phyloP scores from a whole-genome alignment of 2,113 vertebrate species.

The Hypomesus transpacificus region DNA sequence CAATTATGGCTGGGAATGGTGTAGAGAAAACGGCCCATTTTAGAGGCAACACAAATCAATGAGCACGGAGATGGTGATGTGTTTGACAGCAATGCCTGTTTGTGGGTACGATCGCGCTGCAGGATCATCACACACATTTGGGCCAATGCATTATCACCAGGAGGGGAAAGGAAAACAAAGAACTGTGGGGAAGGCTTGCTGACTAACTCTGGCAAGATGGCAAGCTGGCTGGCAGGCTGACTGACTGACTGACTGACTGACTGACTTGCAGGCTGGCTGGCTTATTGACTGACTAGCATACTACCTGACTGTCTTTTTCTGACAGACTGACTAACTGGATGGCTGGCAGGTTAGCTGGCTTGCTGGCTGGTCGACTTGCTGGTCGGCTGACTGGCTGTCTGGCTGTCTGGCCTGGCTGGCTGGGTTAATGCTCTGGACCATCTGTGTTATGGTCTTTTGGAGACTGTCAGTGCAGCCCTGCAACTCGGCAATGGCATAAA shows the following conservation, averaged over 20 bases:
- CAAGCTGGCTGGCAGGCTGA: too few relatives aligned
- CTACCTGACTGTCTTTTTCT: too few relatives aligned
- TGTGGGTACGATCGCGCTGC: conserved; percentile 77
- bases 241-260: too few relatives aligned
- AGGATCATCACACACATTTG: conserved; percentile 88
- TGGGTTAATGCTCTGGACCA: conserved; percentile 65
- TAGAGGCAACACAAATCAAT: conserved; percentile 95
- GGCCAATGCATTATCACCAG: conserved; percentile 80
- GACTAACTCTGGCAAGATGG: background rate
- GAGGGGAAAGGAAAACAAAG: conserved; percentile 66
- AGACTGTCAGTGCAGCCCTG: conserved; percentile 44
- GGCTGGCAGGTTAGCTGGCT: too few relatives aligned
- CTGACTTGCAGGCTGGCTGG: too few relatives aligned
- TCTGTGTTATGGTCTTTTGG: conserved; percentile 76
- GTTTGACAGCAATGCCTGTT: conserved; percentile 94
- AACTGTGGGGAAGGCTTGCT: conserved; percentile 66
- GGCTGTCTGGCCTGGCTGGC: conserved; percentile 14
- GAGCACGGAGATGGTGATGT: conserved; percentile 83
- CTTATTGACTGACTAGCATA: too few relatives aligned
- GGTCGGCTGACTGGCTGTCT: conserved; percentile 21
- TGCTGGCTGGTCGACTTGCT: too few relatives aligned
- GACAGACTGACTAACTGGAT: too few relatives aligned
- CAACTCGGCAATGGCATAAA: conserved; percentile 32
- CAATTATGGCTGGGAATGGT: conserved; percentile 92
- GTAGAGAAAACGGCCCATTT: conserved; percentile 83